Conservation (phyloP, 1,140 invertebrate species). For the Zaprionus camerounensis region DNA sequence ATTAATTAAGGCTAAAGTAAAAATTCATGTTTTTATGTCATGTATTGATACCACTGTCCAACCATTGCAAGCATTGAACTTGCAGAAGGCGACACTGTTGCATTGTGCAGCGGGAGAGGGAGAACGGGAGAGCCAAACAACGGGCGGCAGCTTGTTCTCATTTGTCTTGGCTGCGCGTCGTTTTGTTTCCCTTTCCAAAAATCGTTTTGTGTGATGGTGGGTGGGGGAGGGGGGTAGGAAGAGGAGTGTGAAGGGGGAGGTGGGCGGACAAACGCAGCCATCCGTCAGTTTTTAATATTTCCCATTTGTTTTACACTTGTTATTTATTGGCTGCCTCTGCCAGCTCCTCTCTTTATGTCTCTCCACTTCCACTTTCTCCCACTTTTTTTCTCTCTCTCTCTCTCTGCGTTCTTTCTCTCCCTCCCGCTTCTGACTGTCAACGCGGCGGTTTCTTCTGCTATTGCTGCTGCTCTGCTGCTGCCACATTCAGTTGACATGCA, state of each 20-base stretch:
- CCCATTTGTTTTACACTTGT: conserved; percentile 68
- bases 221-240: background rate
- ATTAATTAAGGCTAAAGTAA: too few relatives aligned
- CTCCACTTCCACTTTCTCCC: conserved; percentile 1
- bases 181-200: conserved; percentile 34
- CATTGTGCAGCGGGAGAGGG: background rate
- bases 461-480: conserved; percentile 10
- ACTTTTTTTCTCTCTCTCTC: background rate
- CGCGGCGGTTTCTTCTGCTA: conserved; percentile 19
- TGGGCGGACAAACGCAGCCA: conserved; percentile 54
- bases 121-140: background rate
- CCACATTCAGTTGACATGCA: conserved; percentile 57
- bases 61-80: conserved; percentile 47
- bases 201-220: conserved; percentile 12
- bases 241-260: background rate
- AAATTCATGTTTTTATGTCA: too few relatives aligned
- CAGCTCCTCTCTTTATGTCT: background rate
- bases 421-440: background rate
- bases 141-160: conserved; percentile 52
- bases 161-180: conserved; percentile 50
- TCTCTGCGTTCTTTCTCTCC: background rate
- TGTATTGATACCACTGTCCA: conserved; percentile 41
- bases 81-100: conserved; percentile 18
- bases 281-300: conserved; percentile 79
- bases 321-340: conserved; percentile 63